Evolutionary conservation across 2,797 vertebrate species (phyloP).

Genomic region (Myotis pilosus): DNA sequence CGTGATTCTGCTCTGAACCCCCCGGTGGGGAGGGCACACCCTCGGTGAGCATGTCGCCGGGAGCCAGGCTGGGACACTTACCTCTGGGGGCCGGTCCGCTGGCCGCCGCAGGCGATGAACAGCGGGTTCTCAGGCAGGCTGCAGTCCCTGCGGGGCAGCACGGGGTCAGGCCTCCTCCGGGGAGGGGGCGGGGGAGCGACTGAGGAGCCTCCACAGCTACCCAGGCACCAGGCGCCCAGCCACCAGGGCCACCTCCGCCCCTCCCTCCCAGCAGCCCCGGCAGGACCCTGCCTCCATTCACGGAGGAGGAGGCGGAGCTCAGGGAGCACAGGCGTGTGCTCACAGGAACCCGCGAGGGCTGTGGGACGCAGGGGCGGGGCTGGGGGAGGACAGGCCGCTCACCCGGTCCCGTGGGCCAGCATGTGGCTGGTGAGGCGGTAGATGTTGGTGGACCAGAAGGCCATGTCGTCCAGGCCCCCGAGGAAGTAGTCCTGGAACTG

Average conservation of each 20-base stretch:
- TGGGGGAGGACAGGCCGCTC: background rate
- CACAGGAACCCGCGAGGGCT: too few species aligned
- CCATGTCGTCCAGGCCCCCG: constrained; percentile 87
- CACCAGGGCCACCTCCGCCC: too few species aligned
- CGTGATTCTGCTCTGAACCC: too few species aligned
- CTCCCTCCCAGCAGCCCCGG: background rate
- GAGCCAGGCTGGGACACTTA: constrained; percentile 71
- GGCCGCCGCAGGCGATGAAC: constrained; percentile 82
- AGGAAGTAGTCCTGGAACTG: constrained; percentile 88
- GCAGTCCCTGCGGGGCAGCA: constrained; percentile 80
- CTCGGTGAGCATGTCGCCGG: too few species aligned
- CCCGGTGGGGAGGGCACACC: too few species aligned
- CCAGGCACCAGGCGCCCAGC: too few species aligned
- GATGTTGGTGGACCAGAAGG: constrained; percentile 84
- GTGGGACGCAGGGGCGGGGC: too few species aligned
- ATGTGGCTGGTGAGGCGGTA: constrained; percentile 83
- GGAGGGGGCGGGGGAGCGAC: background rate
- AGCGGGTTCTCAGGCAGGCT: constrained; percentile 86
- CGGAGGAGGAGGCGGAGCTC: too few species aligned
- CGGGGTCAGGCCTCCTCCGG: background rate
- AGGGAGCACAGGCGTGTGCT: too few species aligned
- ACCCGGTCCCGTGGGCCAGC: constrained; percentile 86
- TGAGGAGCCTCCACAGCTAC: too few species aligned
- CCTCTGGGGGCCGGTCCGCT: constrained; percentile 42
- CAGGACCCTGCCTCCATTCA: too few species aligned